Evolutionary conservation across 2,113 vertebrate species (phyloP), one percentile per base, ranked within the genome.

Genomic region (Hipposideros armiger): DNA sequence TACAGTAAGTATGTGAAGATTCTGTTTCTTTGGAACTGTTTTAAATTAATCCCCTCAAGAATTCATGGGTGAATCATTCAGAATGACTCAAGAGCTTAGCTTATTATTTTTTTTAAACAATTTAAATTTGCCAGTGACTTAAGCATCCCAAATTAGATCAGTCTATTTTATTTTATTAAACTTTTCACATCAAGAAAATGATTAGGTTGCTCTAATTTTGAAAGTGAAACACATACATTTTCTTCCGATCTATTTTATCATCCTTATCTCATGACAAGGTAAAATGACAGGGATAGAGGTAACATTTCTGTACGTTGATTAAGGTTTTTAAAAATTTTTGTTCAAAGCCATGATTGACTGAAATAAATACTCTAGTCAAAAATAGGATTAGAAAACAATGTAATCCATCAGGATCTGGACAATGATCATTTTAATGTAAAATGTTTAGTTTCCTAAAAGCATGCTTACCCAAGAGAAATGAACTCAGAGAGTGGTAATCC

Each of bases 41-140:
- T 97, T 95, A 97, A 97, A 97, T 98, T 96, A 98, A 98, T 94
- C 88, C 70, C 81, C 87, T 96, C 82, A 95, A 94, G 95, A 98
- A 97, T 93, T 93, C 96, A 91, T 90, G 96, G 82, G 83, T 98
- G 97, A 98, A 96, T 98, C 97, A 98, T 89, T 96, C 83, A 52
- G 73, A 66, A 97, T 98, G 97, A 98, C 93, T 98, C 97, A 98
- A 96, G 87, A 95, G 66, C 91, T 96, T 94, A 89, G 69, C 91
- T 97, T 97, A 97, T 98, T 95, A 97, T 86, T 97, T 95, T 96
- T 93, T 96, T 64, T 4, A 81, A 97, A 96, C 91, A 96, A 94
- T 95, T 97, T 97, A 96, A 96, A 96, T 91, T 94, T 96, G 88
- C 93, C 88, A 80, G 70, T 96, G 97, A 96, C 91, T 98, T 97